Evolutionary conservation across 2,888 invertebrate genomes (phyloP).

Genomic region (Spodoptera exigua): DNA sequence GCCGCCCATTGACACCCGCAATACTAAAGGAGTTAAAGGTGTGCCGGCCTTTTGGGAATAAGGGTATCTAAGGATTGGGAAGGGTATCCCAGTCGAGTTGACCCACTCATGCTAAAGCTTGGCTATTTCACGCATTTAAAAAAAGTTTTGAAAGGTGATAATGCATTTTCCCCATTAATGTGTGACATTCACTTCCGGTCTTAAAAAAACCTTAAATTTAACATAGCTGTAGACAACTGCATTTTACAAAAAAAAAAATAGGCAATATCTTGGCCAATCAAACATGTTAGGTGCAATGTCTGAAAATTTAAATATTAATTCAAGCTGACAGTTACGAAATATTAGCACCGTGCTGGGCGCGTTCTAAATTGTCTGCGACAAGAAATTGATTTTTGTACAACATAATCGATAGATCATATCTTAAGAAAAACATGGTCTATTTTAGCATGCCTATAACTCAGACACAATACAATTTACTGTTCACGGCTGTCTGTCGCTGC

Average conservation of each 20-base stretch:
- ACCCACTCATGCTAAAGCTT: no score
- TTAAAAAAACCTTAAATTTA: no score
- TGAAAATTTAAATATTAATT: constrained; percentile 40
- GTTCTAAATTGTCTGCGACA: constrained; percentile 1
- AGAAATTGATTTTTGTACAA: constrained; percentile 14
- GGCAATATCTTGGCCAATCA: constrained; percentile 38
- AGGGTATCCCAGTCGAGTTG: no score
- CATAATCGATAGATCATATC: constrained; percentile 22
- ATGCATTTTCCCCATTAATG: no score
- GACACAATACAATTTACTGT: constrained; percentile 13
- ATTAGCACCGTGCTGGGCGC: constrained; percentile 13
- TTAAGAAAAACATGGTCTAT: not conserved
- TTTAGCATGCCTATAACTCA: not conserved
- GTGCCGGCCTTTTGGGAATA: no score
- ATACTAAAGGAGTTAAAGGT: no score
- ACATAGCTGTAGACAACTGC: constrained; percentile 20
- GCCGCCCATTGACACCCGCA: no score
- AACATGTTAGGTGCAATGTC: constrained; percentile 45
- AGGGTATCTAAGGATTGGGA: no score
- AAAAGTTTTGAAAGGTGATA: no score
- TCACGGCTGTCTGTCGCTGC: not conserved
- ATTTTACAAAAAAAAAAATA: constrained; percentile 32
- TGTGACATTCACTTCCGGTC: no score
- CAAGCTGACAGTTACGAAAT: constrained; percentile 39
- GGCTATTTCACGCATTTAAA: no score